Evolutionary conservation across 53 echinoderm and acorn worm genomes (phyloP).

Genomic region (Antedon mediterranea): DNA sequence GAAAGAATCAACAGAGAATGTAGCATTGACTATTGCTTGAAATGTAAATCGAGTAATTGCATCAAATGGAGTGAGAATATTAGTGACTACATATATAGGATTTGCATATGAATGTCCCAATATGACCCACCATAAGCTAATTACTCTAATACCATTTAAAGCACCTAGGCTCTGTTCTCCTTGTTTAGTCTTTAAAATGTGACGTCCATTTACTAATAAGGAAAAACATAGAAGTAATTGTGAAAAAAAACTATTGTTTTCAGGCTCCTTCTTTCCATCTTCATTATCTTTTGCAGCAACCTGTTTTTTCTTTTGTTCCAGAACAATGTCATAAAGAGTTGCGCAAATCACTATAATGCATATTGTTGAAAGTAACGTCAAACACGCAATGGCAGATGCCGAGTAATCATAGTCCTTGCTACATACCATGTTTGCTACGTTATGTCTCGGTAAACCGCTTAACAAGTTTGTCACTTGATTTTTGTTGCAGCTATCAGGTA

Average conservation of each 20-base stretch:
- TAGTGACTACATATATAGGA: not conserved
- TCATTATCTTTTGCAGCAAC: not conserved
- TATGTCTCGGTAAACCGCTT: not conserved
- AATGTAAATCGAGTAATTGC: not conserved
- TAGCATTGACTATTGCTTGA: not conserved
- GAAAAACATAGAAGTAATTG: slow-evolving; percentile 25
- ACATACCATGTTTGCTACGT: not conserved
- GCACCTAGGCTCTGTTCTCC: slow-evolving; percentile 3
- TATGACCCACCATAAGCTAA: slow-evolving; percentile 3
- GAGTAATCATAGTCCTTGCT: not conserved
- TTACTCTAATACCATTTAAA: slow-evolving; percentile 6
- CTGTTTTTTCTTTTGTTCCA: too few relatives aligned
- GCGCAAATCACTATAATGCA: not conserved
- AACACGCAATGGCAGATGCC: not conserved
- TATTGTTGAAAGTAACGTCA: not conserved
- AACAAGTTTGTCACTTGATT: slow-evolving; percentile 13
- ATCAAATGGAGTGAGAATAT: not conserved
- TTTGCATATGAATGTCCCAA: not conserved
- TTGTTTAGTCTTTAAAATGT: slow-evolving; percentile 15
- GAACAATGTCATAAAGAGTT: not conserved
- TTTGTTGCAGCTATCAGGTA: slow-evolving; percentile 13
- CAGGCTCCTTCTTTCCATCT: not conserved
- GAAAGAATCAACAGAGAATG: not conserved
- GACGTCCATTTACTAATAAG: slow-evolving; percentile 9
- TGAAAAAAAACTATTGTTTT: not conserved